A percentile compares a stretch with the other conserved stretches of the same genome.
Conservation (phyloP, 2,113 vertebrate genomes). For the Falco punctatus region DNA sequence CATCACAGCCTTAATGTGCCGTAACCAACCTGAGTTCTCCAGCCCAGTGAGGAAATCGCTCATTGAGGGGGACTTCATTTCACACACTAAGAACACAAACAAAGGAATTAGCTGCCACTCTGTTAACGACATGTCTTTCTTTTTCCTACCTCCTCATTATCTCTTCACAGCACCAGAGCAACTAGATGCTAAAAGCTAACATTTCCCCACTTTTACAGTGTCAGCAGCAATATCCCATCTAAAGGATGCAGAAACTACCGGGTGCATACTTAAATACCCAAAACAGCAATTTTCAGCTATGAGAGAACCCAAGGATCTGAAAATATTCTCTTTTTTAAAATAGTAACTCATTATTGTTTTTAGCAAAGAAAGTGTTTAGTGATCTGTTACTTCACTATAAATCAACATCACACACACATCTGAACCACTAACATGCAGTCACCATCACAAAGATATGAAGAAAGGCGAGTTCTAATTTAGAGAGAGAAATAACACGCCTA, state of each 20-base stretch:
- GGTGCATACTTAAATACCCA: not conserved
- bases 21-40: conserved; percentile 85
- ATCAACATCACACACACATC: not conserved
- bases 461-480: not conserved
- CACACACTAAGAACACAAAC: conserved; percentile 74
- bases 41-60: conserved; percentile 84
- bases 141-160: not conserved
- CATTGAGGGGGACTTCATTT: conserved; percentile 82
- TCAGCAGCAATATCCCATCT: not conserved
- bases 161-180: not conserved
- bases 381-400: not conserved
- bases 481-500: not conserved
- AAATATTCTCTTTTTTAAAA: not conserved
- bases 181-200: not conserved
- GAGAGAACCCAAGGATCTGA: not conserved
- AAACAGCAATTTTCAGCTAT: not conserved
- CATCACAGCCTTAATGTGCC: conserved; percentile 86
- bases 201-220: not conserved
- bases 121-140: not conserved
- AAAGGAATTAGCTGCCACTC: not conserved
- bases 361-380: not conserved
- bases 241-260: not conserved
- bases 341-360: not conserved
- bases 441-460: not conserved
- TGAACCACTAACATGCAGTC: not conserved